Percentiles rank a stretch among this genome's conserved stretches.
Conservation (phyloP, 2,113 vertebrate genomes). For the Halcyon malimbica region DNA sequence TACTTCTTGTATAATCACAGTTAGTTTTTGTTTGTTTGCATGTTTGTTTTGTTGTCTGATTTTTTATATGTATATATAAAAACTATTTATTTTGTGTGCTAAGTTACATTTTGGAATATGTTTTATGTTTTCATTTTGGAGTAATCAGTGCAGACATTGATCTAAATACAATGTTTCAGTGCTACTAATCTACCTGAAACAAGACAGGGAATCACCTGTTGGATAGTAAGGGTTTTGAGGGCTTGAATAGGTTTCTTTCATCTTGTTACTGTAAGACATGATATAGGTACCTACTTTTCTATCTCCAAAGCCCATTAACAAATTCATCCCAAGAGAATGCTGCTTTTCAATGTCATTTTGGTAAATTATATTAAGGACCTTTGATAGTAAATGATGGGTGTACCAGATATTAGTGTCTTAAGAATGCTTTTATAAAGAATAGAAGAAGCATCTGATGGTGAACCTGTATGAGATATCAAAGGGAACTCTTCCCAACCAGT, state of each 20-base stretch:
- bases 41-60: slow-evolving; percentile 21
- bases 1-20: neutral
- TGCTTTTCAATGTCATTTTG: neutral
- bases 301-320: neutral
- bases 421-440: slow-evolving; percentile 18
- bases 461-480: slow-evolving; percentile 22
- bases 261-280: neutral
- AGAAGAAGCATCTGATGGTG: neutral
- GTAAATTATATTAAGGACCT: neutral
- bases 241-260: slow-evolving; percentile 35
- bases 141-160: neutral
- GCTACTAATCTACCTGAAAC: slow-evolving; percentile 13
- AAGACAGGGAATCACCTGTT: neutral
- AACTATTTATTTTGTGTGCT: neutral
- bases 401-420: neutral
- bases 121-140: neutral
- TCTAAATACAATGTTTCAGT: neutral
- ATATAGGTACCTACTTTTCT: neutral
- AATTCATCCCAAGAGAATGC: neutral
- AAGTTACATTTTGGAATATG: slow-evolving; percentile 12
- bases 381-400: slow-evolving; percentile 29
- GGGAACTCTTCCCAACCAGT: neutral
- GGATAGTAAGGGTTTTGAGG: neutral
- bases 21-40: neutral
- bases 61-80: neutral